Base-by-base conservation (phyloP, 2,888 invertebrate genomes). In the Apamea anceps region DNA sequence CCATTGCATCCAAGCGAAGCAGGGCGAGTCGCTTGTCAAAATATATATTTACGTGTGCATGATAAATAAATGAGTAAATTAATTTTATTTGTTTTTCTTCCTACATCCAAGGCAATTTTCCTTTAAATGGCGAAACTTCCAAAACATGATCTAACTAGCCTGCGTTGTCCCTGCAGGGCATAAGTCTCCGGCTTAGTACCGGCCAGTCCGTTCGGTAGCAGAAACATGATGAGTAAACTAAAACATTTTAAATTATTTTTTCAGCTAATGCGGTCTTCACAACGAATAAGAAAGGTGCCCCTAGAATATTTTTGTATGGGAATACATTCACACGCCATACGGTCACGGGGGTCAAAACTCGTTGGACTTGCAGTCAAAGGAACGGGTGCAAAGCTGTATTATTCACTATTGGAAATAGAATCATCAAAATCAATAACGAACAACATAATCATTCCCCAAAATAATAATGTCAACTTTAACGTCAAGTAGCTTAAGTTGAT, bases 291-390 rank as follows among this genome's bases (percentile, higher is more conserved):
- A 62, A 62, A 42, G 72, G 72, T 62, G 62, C 42, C 7, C 62
- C 72, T 7, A 62, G 62, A 72, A 62, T 72, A 42, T 62, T n/a
- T 42, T 72, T 72, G 13, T 42, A 72, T 62, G 72, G 72, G 21
- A 28, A 72, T 42, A 42, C n/a, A 4, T 72, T 62, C n/a, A 72
- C n/a, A 60, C 62, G 72, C 21, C 72, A 72, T 72, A 62, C 72
- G 2, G 62, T 72, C 7, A 28, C 72, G 2, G 62, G 42, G 7
- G 0, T 62, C 45, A 72, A 72, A 72, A 72, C 60, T n/a, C 72
- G 62, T 8, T 72, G 72, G 60, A 18, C n/a, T n/a, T 72, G 72
- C 72, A 72, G n/a, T 7, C 72, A 72, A n/a, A n/a, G 37, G 18
- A 37, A 60, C n/a, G 18, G 37, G 18, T 72, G 72, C n/a, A 72